phyloP scores from a whole-genome alignment of 2,888 invertebrate species.

The Creontiades dilutus region DNA sequence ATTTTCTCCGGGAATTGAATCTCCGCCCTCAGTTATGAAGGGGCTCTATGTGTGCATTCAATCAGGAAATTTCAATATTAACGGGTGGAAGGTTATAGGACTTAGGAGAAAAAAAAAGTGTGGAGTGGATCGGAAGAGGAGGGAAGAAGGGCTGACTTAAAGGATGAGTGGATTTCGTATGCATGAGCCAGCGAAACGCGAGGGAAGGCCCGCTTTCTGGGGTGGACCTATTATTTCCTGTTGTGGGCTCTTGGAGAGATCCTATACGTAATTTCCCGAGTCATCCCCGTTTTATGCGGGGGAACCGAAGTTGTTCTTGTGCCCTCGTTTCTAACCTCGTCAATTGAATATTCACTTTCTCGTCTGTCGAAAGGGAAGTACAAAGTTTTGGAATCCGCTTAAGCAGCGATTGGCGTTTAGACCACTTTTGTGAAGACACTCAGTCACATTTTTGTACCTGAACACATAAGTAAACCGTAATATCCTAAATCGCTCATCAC shows the following conservation, averaged over 20 bases:
- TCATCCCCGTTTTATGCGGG: not conserved
- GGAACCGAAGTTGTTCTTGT: not conserved
- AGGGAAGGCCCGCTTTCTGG: constrained; percentile 3
- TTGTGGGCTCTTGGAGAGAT: not conserved
- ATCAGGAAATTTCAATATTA: constrained; percentile 66
- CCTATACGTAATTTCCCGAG: not conserved
- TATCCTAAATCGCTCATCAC: too few relatives aligned
- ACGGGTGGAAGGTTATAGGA: constrained; percentile 25
- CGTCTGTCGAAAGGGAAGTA: too few relatives aligned
- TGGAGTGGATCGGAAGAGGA: not conserved
- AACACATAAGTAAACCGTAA: too few relatives aligned
- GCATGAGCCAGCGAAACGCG: constrained; percentile 49
- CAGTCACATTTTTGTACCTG: too few relatives aligned
- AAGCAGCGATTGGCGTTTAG: too few relatives aligned
- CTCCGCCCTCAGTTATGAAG: constrained; percentile 54
- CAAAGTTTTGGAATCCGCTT: too few relatives aligned
- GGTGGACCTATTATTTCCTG: constrained; percentile 36
- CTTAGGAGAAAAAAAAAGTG: not conserved
- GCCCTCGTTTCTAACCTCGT: not conserved
- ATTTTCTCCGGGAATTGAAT: constrained; percentile 46
- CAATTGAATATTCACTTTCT: too few relatives aligned
- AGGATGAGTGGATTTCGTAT: constrained; percentile 64
- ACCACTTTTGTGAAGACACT: too few relatives aligned
- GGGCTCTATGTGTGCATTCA: constrained; percentile 59
- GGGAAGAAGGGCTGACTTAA: constrained; percentile 29